phyloP scores from a whole-genome alignment of 2,888 invertebrate species.

The Fissipunctia ypsillon region DNA sequence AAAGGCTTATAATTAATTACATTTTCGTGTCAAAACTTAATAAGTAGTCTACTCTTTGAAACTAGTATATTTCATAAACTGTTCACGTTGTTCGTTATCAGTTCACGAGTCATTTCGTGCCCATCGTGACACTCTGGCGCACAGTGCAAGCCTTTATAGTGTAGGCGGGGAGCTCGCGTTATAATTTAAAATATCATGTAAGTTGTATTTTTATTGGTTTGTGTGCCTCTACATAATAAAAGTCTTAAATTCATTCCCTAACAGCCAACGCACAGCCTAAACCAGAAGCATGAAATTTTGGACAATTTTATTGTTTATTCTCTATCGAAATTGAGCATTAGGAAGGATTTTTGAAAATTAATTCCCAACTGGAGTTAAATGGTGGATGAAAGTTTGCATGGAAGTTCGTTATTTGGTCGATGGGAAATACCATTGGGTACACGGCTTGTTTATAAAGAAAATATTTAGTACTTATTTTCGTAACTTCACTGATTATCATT shows the following conservation, averaged over 20 bases:
- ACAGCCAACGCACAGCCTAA: too few species aligned
- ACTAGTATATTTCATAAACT: constrained; percentile 58
- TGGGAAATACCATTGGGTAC: neutral
- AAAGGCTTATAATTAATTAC: neutral
- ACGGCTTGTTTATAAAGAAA: neutral
- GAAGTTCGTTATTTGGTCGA: too few species aligned
- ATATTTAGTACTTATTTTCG: neutral
- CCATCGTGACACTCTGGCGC: constrained; percentile 59
- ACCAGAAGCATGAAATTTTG: neutral
- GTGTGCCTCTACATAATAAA: too few species aligned
- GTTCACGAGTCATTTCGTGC: constrained; percentile 67
- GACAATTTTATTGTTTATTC: neutral
- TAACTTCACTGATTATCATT: neutral
- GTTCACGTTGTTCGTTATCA: constrained; percentile 62
- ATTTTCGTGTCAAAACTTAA: constrained; percentile 15
- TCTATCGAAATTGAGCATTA: neutral
- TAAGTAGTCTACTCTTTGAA: constrained; percentile 14
- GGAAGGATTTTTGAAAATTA: too few species aligned
- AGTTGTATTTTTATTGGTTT: neutral
- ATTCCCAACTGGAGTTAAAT: neutral
- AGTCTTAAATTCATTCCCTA: too few species aligned
- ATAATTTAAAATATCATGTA: neutral
- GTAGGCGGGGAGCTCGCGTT: constrained; percentile 8
- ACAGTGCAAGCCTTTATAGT: constrained; percentile 50
- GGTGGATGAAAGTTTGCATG: neutral